Evolutionary conservation across 2,888 invertebrate genomes (phyloP).

Genomic region (Melieria picta): DNA sequence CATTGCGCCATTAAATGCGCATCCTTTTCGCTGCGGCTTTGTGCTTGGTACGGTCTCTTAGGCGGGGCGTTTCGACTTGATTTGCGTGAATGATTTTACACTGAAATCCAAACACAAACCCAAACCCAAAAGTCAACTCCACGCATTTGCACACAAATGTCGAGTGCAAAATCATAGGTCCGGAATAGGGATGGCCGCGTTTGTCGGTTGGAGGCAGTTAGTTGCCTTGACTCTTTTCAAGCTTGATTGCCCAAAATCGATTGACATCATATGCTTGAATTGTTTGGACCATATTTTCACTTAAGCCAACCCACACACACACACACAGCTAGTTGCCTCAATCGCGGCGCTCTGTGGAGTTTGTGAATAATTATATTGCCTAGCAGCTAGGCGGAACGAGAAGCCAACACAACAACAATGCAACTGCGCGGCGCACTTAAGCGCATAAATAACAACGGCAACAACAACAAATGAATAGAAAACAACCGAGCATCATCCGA

Average conservation of each 20-base stretch:
- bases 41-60: too few relatives aligned
- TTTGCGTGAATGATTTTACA: neutral
- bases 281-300: slow-evolving; percentile 43
- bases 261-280: slow-evolving; percentile 48
- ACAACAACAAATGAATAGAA: too few relatives aligned
- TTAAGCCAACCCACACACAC: neutral
- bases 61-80: neutral
- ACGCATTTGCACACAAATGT: too few relatives aligned
- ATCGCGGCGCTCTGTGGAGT: neutral
- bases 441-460: too few relatives aligned
- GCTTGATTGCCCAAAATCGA: slow-evolving; percentile 47
- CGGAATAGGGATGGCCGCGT: neutral
- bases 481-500: slow-evolving; percentile 17
- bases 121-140: too few relatives aligned
- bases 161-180: too few relatives aligned
- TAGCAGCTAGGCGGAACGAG: neutral
- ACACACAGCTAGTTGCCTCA: neutral
- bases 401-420: too few relatives aligned
- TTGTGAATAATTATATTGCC: slow-evolving; percentile 48
- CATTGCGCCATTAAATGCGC: too few relatives aligned
- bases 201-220: neutral
- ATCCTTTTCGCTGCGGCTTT: too few relatives aligned
- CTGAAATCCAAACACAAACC: too few relatives aligned
- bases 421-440: too few relatives aligned
- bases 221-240: slow-evolving; percentile 2